Base-by-base conservation (phyloP, 2,888 invertebrate genomes). In the Drosophila neonasuta region DNA sequence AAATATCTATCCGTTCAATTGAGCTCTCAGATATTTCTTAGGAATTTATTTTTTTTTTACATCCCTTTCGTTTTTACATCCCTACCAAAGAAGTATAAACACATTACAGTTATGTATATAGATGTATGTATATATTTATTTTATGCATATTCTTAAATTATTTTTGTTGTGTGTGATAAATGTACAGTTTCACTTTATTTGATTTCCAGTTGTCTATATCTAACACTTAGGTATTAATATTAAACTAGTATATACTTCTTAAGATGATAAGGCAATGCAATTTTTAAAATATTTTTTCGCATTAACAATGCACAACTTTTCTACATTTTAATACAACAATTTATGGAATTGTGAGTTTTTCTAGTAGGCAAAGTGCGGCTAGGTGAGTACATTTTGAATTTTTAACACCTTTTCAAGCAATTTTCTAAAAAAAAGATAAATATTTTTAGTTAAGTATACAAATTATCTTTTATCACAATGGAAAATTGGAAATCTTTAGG, bases 391-490 rank as follows among this genome's bases (percentile, higher is more conserved):
- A 61, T 34, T 24, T 45, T 51, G 68, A 64, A 60, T 60, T 65
- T 79, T 59, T 66, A 72, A 72, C 62, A 74, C 71, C 63, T 74
- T 71, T 68, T 77, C 66, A 70, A 77, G 66, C 76, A 74, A 71
- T 74, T 78, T 79, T 66, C 78, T 73, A 78, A 66, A 51, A 65
- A 67, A 69, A 68, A 66, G 67, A 81, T 79, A 84, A 84, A 84
- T 84, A 84, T 77, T 71, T 80, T 49, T 68, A 74, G 80, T 82
- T 82, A 72, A 79, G 64, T 65, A 70, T 80, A 79, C 76, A 77
- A 74, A 76, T 78, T 79, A 79, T 85, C 71, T 67, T 86, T 83
- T 83, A 86, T 83, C 83, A 86, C 83, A 83, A 79, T 86, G 73
- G 70, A 82, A 77, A 82, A 73, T 80, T 73, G 74, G 74, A 79